A percentile compares a stretch with the other conserved stretches of the same genome.
phyloP scores from a whole-genome alignment of 1,140 invertebrate genomes.

The Ips nitidus region DNA sequence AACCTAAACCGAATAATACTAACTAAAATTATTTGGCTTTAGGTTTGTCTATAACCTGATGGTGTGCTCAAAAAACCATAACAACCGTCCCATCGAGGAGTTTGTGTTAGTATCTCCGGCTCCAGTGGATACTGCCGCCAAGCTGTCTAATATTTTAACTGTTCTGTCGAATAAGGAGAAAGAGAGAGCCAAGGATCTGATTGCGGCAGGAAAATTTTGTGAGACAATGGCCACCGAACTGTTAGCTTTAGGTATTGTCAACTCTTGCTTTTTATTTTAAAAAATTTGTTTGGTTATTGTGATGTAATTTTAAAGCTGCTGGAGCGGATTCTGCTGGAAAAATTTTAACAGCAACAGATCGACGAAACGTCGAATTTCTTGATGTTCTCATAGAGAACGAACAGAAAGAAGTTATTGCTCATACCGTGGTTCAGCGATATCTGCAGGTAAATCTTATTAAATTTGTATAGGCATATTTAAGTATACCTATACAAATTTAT shows the following conservation, averaged over 20 bases:
- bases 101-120: slow-evolving; percentile 96
- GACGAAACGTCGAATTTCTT: slow-evolving; percentile 90
- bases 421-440: slow-evolving; percentile 86
- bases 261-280: neutral
- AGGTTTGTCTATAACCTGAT: slow-evolving; percentile 97
- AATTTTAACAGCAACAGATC: slow-evolving; percentile 88
- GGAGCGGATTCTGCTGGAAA: slow-evolving; percentile 90
- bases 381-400: slow-evolving; percentile 98
- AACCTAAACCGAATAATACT: no score
- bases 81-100: slow-evolving; percentile 95
- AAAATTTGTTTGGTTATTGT: neutral
- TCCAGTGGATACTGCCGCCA: slow-evolving; percentile 96
- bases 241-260: slow-evolving; percentile 65
- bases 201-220: slow-evolving; percentile 92
- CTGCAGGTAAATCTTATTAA: slow-evolving; percentile 66
- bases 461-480: slow-evolving; percentile 52
- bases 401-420: slow-evolving; percentile 94
- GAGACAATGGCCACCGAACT: slow-evolving; percentile 97
- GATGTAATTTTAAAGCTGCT: slow-evolving; percentile 61
- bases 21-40: neutral
- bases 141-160: slow-evolving; percentile 92
- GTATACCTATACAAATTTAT: slow-evolving; percentile 32
- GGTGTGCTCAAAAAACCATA: slow-evolving; percentile 95
- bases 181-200: slow-evolving; percentile 94
- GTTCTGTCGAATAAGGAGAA: slow-evolving; percentile 92